Evolutionary conservation across 2,113 vertebrate species (phyloP), one percentile per base, ranked within the genome.

Genomic region (Marmota flaviventris): DNA sequence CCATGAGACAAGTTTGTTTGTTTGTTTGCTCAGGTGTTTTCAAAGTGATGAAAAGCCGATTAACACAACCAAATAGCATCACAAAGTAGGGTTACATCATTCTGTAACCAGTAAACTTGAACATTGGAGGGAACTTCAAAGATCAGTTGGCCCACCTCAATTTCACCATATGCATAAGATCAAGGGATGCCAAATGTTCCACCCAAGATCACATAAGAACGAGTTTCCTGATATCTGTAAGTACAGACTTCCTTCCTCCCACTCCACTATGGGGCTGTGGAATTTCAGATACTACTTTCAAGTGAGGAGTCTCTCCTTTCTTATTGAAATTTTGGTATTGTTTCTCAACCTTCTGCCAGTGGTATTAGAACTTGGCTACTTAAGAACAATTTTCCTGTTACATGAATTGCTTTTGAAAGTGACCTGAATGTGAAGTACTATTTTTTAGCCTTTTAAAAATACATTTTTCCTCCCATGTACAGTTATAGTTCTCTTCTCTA

Each of bases 361-460:
- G 51, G 39, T 73, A 72, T 14, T 72, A 34, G 63, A 14, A 7
- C 25, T 39, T 37, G 53, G 13, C 17, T 92, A 84, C 69, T 84
- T 79, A 76, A 22, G 32, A 24, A 53, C 51, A 22, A 79, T 78
- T 94, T 96, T 89, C 32, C 18, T 48, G 7, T 92, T 65, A 17
- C 3, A 27, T 63, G 69, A 79, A 86, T 58, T 96, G 37, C 22
- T 7, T 69, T 95, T 53, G 79, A 93, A 96, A 72, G 58, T 76
- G 37, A 93, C 69, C 83, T 90, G 87, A 89, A 75, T 18, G 58
- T 0, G 1, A 89, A 95, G n/a, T 58, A n/a, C n/a, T 81, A 3
- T 77, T 94, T 94, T 91, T 94, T 77, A 87, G 61, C 81, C 83
- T 96, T 95, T 34, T 34, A 65, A 92, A 97, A 84, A 73, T 53